A percentile compares a stretch with the other conserved stretches of the same genome.
Evolutionary conservation across 2,888 invertebrate genomes (phyloP).

Genomic region (Neria commutata): DNA sequence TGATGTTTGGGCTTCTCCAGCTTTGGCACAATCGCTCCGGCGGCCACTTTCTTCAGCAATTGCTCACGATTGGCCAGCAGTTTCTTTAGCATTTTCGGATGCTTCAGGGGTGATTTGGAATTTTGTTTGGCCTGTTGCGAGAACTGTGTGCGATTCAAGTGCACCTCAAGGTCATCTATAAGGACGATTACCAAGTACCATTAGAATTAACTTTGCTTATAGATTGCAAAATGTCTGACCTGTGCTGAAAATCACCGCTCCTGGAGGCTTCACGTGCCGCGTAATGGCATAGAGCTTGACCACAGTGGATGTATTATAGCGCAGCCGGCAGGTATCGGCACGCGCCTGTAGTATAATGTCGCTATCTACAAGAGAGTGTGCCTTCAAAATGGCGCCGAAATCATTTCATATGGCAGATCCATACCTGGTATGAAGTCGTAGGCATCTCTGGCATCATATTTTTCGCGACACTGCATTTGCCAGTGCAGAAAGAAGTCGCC

Average conservation of each 20-base stretch:
- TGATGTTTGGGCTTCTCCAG: slow-evolving; percentile 25
- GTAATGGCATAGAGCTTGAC: slow-evolving; percentile 70
- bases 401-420: not conserved
- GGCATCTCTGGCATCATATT: slow-evolving; percentile 63
- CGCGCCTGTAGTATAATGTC: slow-evolving; percentile 60
- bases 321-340: slow-evolving; percentile 71
- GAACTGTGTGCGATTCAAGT: slow-evolving; percentile 56
- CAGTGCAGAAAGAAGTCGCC: slow-evolving; percentile 81
- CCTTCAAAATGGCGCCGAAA: not conserved
- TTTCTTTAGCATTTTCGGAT: slow-evolving; percentile 61
- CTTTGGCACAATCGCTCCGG: slow-evolving; percentile 26
- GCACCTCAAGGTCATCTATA: slow-evolving; percentile 57
- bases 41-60: slow-evolving; percentile 37
- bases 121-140: slow-evolving; percentile 57
- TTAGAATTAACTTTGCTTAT: not conserved
- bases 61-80: slow-evolving; percentile 51
- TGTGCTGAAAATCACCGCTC: slow-evolving; percentile 74
- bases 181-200: not conserved
- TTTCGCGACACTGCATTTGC: slow-evolving; percentile 68
- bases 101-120: slow-evolving; percentile 55
- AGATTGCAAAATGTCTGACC: slow-evolving; percentile 62
- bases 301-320: slow-evolving; percentile 73
- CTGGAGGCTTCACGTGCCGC: slow-evolving; percentile 73
- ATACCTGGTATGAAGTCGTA: slow-evolving; percentile 64
- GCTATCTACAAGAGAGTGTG: slow-evolving; percentile 44